Evolutionary conservation across 1,140 invertebrate species (phyloP), one percentile per base, ranked within the genome.

Genomic region (Agrypnia vestita): DNA sequence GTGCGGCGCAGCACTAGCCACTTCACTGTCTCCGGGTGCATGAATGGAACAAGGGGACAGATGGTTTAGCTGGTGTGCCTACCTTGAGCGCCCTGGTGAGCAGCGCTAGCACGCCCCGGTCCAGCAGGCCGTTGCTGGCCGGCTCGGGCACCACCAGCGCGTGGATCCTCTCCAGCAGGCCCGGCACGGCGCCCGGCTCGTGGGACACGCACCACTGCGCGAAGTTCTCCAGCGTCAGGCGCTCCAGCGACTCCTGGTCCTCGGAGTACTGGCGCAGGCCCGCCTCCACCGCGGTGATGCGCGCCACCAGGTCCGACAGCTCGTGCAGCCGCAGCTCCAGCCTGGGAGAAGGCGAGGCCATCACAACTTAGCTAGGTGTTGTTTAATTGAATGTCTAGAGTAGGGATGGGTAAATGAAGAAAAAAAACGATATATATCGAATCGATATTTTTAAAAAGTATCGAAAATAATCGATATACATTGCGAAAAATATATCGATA

Each of bases 141-240:
- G 55, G 21, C 0, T 87, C 84, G 0, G 92, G 90, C 3, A 89
- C 88, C 3, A 93, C 85, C 1, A 93, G 88, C 0, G 90, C 86
- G 84, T 95, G 93, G 12, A 95, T 89, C 0, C 91, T 89, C 83
- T 94, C 92, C 61, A 95, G 85, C n/a, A 95, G 82, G 76, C 91
- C 91, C 15, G 91, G 90, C 35, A 95, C 86, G 0, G 93, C 93
- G 44, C 91, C 88, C 0, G 91, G 85, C 79, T 91, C 91, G 55
- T 93, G 92, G 0, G 93, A 92, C 0, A 95, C 91, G 7, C 92
- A 92, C 84, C 89, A 91, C 53, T 88, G 87, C 0, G 94, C 94
- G 82, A 95, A 95, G 82, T 93, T 91, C 82, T 93, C 86, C 35
- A 95, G 83, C 0, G 94, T 96, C 55, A 87, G 88, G 47, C 86